phyloP scores from a whole-genome alignment of 2,113 vertebrate species.

The Nymphicus hollandicus region DNA sequence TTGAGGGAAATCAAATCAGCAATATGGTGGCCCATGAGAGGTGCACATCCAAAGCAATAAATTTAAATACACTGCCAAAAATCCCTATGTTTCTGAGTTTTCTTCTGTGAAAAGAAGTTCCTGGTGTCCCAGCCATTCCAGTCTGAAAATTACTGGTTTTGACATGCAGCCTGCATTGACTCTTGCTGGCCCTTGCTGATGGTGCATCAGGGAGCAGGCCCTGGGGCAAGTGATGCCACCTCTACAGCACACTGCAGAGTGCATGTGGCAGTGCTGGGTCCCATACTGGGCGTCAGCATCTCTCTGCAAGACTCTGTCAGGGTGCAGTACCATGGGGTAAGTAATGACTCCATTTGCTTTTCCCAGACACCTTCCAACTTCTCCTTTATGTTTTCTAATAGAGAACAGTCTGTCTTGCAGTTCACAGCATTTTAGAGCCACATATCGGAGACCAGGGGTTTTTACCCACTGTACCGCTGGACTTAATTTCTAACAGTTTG shows the following conservation, averaged over 20 bases:
- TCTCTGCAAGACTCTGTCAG: background rate
- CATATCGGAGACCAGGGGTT: background rate
- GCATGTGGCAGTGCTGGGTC: fast-evolving
- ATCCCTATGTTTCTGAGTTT: background rate
- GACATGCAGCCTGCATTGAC: fast-evolving
- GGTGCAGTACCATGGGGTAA: background rate
- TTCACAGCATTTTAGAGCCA: background rate
- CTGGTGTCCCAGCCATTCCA: background rate
- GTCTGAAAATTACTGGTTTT: fast-evolving
- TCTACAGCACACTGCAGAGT: fast-evolving
- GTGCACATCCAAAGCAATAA: background rate
- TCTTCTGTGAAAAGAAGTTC: background rate
- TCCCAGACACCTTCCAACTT: background rate
- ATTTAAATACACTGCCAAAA: background rate
- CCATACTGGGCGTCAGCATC: fast-evolving
- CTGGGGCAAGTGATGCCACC: fast-evolving
- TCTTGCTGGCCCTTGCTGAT: fast-evolving
- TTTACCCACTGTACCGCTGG: background rate
- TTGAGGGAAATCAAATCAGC: background rate
- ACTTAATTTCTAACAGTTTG: background rate
- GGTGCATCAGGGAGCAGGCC: background rate
- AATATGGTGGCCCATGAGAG: fast-evolving
- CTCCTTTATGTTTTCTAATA: background rate
- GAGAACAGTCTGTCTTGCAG: background rate
- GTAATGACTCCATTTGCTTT: background rate